Base-by-base conservation (phyloP, 1,140 invertebrate genomes). In the Drosophila oshimai region DNA sequence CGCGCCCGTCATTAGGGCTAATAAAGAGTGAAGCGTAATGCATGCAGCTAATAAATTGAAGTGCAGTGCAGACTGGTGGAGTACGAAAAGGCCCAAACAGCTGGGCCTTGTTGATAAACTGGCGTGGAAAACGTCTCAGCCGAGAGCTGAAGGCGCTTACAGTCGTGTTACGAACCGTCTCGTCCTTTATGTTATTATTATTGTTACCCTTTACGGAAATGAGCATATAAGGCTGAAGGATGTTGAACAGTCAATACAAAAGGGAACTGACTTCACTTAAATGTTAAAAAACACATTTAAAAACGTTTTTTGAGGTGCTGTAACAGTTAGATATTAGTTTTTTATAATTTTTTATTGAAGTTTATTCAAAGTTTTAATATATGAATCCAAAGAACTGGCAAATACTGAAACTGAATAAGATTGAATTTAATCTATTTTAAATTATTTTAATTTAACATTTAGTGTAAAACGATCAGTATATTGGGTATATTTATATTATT, bases 81-180 rank as follows among this genome's bases (percentile, higher is more conserved):
- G 34, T 22, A 13, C 28, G 26, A 37, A 22, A 28, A 28, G 31
- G 36, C 46, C 29, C 26, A 51, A 86, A 87, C 80, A 86, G 71
- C 81, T 86, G 81, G 45, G 49, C 31, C 46, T 61, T 62, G 73
- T 76, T 86, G 81, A 86, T 86, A 86, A 86, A 87, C 34, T 69
- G 67, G 55, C 61, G 54, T 33, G 47, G 46, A 17, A 36, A 49
- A 37, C 28, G 61, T 64, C 81, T 74, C 70, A 76, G 58, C 31
- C 55, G 67, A 46, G 51, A 37, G 55, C 42, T 39, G 44, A 80
- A 74, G 81, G 79, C 81, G 73, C 53, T 44, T 49, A 15, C 15
- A 67, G 76, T 47, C 61, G 37, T 64, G 34, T 13, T 36, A 17
- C 49, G 39, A 71, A 50, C 22, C 31, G 58, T 26, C 26, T 65